A percentile compares a stretch with the other conserved stretches of the same genome.
Evolutionary conservation across 2,113 vertebrate species (phyloP).

Genomic region (Pachyramphus minor): DNA sequence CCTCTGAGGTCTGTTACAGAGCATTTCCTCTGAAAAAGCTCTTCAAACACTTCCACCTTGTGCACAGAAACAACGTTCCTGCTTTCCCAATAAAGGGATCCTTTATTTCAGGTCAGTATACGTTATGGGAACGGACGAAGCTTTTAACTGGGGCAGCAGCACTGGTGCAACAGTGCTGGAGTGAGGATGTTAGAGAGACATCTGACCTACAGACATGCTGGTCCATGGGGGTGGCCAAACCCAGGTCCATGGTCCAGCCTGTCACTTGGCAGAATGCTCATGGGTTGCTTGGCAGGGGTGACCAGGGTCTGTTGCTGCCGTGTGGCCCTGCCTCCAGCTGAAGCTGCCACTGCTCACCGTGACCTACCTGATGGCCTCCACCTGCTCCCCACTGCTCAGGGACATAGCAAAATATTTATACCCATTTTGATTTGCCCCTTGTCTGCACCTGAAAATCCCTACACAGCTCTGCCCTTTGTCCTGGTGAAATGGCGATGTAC

Average conservation of each 20-base stretch:
- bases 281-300: rapidly evolving
- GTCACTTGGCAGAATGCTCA: neutral
- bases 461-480: neutral
- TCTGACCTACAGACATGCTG: neutral
- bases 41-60: neutral
- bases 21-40: neutral
- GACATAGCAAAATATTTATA: rapidly evolving
- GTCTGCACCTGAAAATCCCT: neutral
- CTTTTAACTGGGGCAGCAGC: neutral
- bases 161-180: neutral
- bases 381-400: neutral
- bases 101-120: neutral
- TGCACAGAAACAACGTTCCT: rapidly evolving
- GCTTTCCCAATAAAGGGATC: neutral
- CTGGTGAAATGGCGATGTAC: neutral
- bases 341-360: neutral
- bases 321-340: neutral
- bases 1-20: neutral
- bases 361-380: neutral
- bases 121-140: neutral
- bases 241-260: rapidly evolving
- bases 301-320: neutral
- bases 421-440: neutral
- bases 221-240: neutral
- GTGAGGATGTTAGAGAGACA: neutral